Percentiles rank a stretch among this genome's conserved stretches.
phyloP scores from a whole-genome alignment of 2,797 vertebrate species.

The Sarcophilus harrisii region DNA sequence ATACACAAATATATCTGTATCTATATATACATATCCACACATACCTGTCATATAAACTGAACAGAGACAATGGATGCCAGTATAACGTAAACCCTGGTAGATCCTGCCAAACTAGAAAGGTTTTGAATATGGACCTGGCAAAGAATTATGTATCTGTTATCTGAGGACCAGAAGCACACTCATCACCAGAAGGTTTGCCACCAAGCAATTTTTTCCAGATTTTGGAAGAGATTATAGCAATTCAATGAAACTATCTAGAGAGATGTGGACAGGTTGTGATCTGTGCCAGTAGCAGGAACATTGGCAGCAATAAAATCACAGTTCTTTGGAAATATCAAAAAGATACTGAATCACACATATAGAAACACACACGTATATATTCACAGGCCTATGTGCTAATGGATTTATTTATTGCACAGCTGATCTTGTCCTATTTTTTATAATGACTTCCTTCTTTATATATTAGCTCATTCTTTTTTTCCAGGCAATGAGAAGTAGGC shows the following conservation, averaged over 20 bases:
- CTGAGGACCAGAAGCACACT: not conserved
- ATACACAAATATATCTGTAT: not conserved
- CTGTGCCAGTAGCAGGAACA: not conserved
- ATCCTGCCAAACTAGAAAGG: not conserved
- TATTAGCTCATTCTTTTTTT: not conserved
- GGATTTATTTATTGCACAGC: constrained; percentile 19
- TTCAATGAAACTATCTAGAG: not conserved
- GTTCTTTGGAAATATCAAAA: not conserved
- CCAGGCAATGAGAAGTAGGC: constrained; percentile 38
- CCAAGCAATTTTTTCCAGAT: not conserved
- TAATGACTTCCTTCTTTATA: not conserved
- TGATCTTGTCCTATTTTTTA: constrained; percentile 31
- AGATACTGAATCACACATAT: not conserved
- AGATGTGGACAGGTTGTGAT: not conserved
- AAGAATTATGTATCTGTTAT: not conserved
- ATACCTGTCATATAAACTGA: not conserved
- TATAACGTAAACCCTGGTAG: not conserved
- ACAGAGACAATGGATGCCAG: not conserved
- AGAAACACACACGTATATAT: not conserved
- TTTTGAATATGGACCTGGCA: not conserved
- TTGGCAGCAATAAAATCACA: not conserved
- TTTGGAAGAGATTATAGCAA: not conserved
- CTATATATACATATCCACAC: not conserved
- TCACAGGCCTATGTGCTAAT: constrained; percentile 5
- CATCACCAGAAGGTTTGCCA: not conserved